Base-by-base conservation (phyloP, 2,888 invertebrate genomes). In the Pristionchus arcanus region DNA sequence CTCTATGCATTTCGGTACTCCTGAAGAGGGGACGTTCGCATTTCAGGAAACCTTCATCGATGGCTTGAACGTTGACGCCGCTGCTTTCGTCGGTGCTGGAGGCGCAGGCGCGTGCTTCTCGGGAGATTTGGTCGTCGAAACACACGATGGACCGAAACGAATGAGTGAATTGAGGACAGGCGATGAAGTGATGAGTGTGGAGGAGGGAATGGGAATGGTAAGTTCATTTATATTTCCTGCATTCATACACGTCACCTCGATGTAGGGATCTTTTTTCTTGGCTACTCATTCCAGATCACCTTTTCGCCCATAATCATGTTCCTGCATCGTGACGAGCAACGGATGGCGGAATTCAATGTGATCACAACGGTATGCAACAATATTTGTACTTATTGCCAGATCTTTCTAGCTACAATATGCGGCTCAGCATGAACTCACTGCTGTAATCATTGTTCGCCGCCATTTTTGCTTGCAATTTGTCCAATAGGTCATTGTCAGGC, bases 251-350 rank as follows among this genome's bases (percentile, higher is more conserved):
- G n/a, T n/a, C n/a, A n/a, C n/a, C n/a, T n/a, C n/a, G n/a, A n/a
- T n/a, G n/a, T n/a, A n/a, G n/a, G 9, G 42, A 42, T 42, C 9
- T 42, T 42, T 42, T 42, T 42, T 42, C 42, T 49, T 49, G n/a
- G n/a, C n/a, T n/a, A n/a, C n/a, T 13, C 13, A 49, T 49, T 49
- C 42, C 83, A 93, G 93, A 88, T 94, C 49, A 90, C 92, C 77
- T 94, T 92, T 90, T 93, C 94, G 1, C 94, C 94, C 49, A 90
- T 94, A 66, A 91, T 94, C 28, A 94, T 94, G 94, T 94, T 94
- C 90, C 90, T 94, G 42, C 94, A 94, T 87, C 92, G 92, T 74
- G 90, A 93, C 16, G 91, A 90, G 3, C 88, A 92, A 7, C 92
- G 94, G 90, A 66, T 85, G 21, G 94, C 94, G 53, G 90, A 91